Conservation (phyloP, 2,797 vertebrate species). For the Allobates femoralis region DNA sequence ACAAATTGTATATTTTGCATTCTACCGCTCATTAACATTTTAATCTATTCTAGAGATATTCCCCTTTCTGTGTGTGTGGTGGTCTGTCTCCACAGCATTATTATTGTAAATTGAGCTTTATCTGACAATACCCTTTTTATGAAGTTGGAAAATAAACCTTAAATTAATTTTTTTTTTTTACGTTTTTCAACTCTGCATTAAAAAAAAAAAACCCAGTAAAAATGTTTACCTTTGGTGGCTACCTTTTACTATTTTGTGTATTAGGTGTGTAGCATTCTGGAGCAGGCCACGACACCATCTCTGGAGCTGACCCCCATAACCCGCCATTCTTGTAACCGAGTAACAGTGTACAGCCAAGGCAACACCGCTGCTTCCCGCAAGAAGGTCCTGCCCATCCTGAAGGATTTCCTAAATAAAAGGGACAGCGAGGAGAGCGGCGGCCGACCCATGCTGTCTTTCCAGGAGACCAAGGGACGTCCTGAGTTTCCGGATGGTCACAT, state of each 20-base stretch:
- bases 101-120: no score
- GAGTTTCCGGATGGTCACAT: background rate
- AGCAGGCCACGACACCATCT: constrained; percentile 74
- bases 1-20: no score
- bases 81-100: no score
- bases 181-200: no score
- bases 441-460: constrained; percentile 32
- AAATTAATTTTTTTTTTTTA: no score
- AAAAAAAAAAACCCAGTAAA: no score
- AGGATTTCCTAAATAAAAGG: constrained; percentile 76
- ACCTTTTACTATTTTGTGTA: background rate
- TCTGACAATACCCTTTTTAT: no score
- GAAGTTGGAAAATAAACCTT: no score
- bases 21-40: no score
- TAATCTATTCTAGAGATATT: no score
- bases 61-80: no score
- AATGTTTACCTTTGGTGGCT: no score
- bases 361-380: constrained; percentile 84
- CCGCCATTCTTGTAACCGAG: constrained; percentile 71
- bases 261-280: constrained; percentile 83
- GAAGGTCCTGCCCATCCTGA: constrained; percentile 87
- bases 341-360: constrained; percentile 82
- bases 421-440: background rate
- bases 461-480: background rate
- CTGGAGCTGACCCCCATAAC: constrained; percentile 78